Percentiles rank a stretch among this genome's conserved stretches.
These are phyloP conservation scores for Crotophaga sulcirostris DNA, from an alignment of 2,113 vertebrate species.

Conservation along the genomic window DNA sequence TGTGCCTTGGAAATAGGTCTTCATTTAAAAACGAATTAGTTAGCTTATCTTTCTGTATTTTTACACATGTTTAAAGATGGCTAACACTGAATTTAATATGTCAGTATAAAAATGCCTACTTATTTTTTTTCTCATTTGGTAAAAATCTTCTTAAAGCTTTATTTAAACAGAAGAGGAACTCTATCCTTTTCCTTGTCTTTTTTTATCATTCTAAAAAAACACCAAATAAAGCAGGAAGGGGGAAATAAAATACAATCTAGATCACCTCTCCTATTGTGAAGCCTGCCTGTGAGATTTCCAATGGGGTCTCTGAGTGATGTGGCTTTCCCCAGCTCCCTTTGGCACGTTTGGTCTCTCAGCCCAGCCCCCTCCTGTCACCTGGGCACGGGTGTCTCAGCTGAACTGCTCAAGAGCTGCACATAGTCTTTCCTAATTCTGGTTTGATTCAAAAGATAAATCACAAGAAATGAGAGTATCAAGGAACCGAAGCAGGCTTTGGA, in stretches of 20 bases:
- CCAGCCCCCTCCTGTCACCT: background rate
- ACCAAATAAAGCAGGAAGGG: background rate
- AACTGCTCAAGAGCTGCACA: background rate
- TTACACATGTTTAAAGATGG: conserved; percentile 41
- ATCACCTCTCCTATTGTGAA: background rate
- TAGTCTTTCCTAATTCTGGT: background rate
- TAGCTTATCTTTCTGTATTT: conserved; percentile 55
- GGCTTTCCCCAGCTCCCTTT: background rate
- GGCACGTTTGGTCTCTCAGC: background rate
- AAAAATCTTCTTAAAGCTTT: background rate
- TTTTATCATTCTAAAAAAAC: background rate
- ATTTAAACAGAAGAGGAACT: background rate
- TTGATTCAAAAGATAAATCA: background rate
- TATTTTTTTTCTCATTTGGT: background rate
- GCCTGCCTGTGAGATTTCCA: background rate
- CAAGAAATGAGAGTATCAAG: background rate
- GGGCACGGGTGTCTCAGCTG: background rate
- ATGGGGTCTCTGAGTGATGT: background rate
- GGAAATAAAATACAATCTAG: background rate
- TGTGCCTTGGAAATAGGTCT: conserved; percentile 56
- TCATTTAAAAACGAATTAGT: conserved; percentile 61
- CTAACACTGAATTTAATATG: background rate
- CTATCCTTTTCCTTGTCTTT: background rate
- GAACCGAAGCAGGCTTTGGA: background rate
- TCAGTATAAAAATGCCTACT: background rate